Base-by-base conservation (phyloP, 2,797 vertebrate species). In the Chromobotia macracanthus region DNA sequence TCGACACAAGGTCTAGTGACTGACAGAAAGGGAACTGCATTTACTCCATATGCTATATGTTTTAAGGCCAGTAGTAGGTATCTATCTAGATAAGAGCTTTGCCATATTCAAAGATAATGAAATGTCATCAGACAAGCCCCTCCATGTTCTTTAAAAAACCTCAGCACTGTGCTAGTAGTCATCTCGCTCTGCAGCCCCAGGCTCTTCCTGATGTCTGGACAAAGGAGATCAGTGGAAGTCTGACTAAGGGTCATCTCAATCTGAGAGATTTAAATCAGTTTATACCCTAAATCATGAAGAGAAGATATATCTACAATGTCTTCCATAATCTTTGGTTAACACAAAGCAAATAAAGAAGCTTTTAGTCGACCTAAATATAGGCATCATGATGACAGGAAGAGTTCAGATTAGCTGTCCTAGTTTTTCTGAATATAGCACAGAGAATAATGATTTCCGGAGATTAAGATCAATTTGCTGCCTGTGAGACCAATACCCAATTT, bases 381-480 rank as follows among this genome's bases (percentile, higher is more conserved):
- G 46, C 48, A 44, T 46, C 51, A 76, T 79, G 88, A 79, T 80
- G 72, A 87, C 82, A 85, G 78, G 64, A 60, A 75, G 72, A 61
- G 21, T 83, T 66, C 64, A 84, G 74, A 88, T 88, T 89, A 87
- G 78, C 44, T 1, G 55, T 68, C 76, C 70, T 78, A 72, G 83
- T 73, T 89, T 41, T 41, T 25, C 72, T 60, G 73, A 86, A 90
- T 69, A 81, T 77, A 83, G 79, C 65, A 58, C 75, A 78, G n/a
- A n/a, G n/a, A 75, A 77, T 77, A 83, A 85, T 85, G 89, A 88
- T 89, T 88, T 91, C 61, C 66, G 68, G 79, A 85, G 79, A 87
- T 71, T 75, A 84, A 82, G 81, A 88, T 84, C 64, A 87, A 82
- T 72, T 67, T 82, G 80, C 84, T 79, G 83, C 23, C 3, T 83